Percentiles rank a stretch among this genome's conserved stretches.
These are phyloP conservation scores for Lepilemur ruficaudatus DNA, from an alignment of 2,797 vertebrate genomes.

Conservation along the genomic window DNA sequence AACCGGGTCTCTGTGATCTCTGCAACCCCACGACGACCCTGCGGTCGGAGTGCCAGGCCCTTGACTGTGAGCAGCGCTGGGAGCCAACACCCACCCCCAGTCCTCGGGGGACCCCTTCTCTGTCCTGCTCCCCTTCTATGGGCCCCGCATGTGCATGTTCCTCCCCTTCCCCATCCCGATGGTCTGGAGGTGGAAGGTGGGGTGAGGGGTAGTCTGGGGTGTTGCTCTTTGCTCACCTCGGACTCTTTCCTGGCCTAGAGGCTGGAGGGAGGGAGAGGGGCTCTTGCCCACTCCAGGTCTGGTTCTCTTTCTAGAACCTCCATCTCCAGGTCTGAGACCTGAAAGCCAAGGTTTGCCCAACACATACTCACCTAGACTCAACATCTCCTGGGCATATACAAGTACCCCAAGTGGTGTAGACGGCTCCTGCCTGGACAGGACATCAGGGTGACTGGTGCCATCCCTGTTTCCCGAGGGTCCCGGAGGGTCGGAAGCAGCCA, in stretches of 20 bases:
- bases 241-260: background rate
- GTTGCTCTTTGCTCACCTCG: background rate
- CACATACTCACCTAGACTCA: background rate
- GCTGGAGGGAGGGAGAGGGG: background rate
- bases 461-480: background rate
- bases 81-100: no score
- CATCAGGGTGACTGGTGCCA: accelerated
- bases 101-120: background rate
- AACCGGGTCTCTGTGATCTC: background rate
- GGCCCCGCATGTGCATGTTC: background rate
- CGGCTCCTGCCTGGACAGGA: background rate
- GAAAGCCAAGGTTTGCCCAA: background rate
- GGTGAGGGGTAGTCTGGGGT: background rate
- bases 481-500: accelerated
- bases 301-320: background rate
- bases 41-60: background rate
- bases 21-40: background rate
- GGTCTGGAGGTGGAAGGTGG: background rate
- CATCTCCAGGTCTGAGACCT: background rate
- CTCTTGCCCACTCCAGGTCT: background rate
- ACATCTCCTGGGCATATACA: background rate
- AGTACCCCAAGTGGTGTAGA: no score
- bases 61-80: background rate
- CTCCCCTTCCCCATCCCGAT: background rate
- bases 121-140: background rate